These are phyloP conservation scores for Cromileptes altivelis DNA, from an alignment of 2,113 vertebrate genomes.

Conservation along the genomic window DNA sequence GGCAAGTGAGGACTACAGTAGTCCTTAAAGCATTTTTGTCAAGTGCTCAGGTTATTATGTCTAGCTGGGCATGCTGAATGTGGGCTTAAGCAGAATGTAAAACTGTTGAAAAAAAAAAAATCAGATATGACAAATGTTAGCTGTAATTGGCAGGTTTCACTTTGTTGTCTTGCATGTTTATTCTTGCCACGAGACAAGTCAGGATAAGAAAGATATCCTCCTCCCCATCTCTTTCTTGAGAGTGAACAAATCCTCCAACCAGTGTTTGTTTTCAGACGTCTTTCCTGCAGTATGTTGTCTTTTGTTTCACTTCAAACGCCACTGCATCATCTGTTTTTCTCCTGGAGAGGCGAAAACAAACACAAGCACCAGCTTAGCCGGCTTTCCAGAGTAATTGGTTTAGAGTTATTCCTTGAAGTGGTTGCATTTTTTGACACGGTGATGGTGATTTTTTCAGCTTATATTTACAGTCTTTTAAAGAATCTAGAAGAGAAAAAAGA, in stretches of 20 bases:
- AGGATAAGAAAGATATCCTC: conserved; percentile 28
- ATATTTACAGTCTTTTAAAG: conserved; percentile 17
- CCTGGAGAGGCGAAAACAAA: conserved; percentile 52
- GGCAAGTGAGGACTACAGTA: background rate
- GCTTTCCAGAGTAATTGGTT: conserved; percentile 72
- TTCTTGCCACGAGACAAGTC: conserved; percentile 36
- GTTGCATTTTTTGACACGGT: conserved; percentile 24
- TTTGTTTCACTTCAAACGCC: conserved; percentile 73
- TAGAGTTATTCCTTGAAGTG: conserved; percentile 56
- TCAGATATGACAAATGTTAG: conserved; percentile 36
- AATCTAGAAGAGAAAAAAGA: background rate
- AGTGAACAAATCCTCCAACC: conserved; percentile 49
- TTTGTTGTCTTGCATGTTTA: conserved; percentile 59
- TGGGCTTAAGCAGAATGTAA: conserved; percentile 6
- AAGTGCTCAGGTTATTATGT: conserved; percentile 31
- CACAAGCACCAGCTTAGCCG: conserved; percentile 37
- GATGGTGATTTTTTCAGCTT: conserved; percentile 23
- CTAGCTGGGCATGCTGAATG: background rate
- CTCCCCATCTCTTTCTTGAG: conserved; percentile 24
- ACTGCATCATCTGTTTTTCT: conserved; percentile 45
- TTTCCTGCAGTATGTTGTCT: conserved; percentile 43
- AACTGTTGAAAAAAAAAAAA: background rate
- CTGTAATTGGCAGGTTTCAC: conserved; percentile 58
- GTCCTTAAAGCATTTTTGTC: conserved; percentile 36
- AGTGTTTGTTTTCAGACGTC: conserved; percentile 50